A percentile compares a stretch with the other conserved stretches of the same genome.
These are phyloP conservation scores for Lacerta bilineata DNA, from an alignment of 2,797 vertebrate species.

Conservation along the genomic window DNA sequence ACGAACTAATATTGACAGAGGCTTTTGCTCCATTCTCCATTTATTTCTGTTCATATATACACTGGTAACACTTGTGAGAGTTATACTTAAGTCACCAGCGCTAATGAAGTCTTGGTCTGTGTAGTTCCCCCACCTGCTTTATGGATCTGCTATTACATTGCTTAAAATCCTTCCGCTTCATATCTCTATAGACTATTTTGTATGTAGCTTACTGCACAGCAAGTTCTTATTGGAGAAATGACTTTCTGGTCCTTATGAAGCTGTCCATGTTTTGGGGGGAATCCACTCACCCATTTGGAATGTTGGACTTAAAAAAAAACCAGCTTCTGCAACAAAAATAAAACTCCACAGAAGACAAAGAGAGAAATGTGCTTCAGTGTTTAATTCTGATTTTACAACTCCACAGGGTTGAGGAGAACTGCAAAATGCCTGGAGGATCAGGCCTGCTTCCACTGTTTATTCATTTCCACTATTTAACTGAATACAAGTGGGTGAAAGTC, in stretches of 20 bases:
- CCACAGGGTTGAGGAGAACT: too few relatives aligned
- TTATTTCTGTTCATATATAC: slow-evolving; percentile 16
- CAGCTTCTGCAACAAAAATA: background rate
- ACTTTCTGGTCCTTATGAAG: background rate
- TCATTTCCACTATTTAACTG: background rate
- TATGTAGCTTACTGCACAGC: background rate
- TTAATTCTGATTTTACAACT: background rate
- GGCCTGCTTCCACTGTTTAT: background rate
- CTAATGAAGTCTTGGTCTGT: background rate
- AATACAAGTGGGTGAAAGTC: background rate
- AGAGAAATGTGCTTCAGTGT: background rate
- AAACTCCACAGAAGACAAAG: background rate
- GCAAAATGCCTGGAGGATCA: rapidly evolving
- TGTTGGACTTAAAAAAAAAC: background rate
- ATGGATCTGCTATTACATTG: background rate
- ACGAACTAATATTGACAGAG: slow-evolving; percentile 20
- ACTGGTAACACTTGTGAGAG: background rate
- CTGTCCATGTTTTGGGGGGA: background rate
- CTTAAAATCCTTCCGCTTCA: background rate
- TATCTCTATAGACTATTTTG: background rate
- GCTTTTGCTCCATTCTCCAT: background rate
- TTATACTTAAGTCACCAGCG: background rate
- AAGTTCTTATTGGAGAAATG: background rate
- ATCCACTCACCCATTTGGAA: background rate
- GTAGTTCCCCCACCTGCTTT: too few relatives aligned